Evolutionary conservation across 2,888 invertebrate species (phyloP), one percentile per base, ranked within the genome.

Genomic region (Monochamus alternatus): DNA sequence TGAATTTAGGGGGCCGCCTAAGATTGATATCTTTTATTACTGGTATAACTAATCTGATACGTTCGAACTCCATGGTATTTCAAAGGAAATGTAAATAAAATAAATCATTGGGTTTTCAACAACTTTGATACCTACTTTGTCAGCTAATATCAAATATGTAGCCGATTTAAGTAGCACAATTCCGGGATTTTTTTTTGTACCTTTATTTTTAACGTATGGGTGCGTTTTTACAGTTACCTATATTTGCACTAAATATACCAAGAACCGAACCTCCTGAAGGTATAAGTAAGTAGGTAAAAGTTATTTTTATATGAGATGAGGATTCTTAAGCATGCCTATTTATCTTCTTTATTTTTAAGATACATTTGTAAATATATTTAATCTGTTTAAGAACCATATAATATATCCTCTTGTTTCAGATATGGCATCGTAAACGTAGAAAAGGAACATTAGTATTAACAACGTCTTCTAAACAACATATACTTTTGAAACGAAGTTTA

Each of bases 281-380:
- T 43, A 58, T 10, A 69, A 44, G 58, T 10, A 69, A 44, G 69
- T 60, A 69, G 69, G 69, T 69, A 60, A 69, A 59, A 69, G 69
- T 69, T 69, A 69, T 69, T 69, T 69, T 69, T 69, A 69, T 66
- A 59, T 66, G 52, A 73, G 66, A 73, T 2, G 66, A 22, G 59
- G 59, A 47, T 59, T 8, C 4, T 60, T 73, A 66, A 73, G 65
- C 44, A 43, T 38, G 10, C 52, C 65, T 73, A 64, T 73, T 58
- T 73, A 58, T 65, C 65, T 65, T 64, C 72, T 59, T 73, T 59
- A 73, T 58, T 64, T 66, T 66, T 73, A 66, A 66, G 66, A 44
- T 59, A 58, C 38, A 59, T 64, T 73, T 73, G 65, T 73, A 59
- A 64, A 72, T 64, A 64, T 60, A 44, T 31, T 69, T 69, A 69